phyloP scores from a whole-genome alignment of 2,113 vertebrate species.

The Equus przewalskii region DNA sequence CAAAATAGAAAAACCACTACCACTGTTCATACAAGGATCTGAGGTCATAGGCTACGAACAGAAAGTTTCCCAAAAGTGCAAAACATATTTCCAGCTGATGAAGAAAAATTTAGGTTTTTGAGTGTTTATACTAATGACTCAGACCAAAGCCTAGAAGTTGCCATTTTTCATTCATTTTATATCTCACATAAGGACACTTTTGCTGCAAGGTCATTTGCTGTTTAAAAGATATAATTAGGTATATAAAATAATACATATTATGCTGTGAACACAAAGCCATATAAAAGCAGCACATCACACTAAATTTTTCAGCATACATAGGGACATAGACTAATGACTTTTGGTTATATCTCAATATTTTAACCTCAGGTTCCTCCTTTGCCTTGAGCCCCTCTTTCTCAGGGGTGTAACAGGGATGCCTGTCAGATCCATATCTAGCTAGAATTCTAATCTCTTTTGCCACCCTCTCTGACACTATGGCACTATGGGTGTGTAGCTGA shows the following conservation, averaged over 20 bases:
- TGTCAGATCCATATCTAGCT: neutral
- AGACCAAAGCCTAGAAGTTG: neutral
- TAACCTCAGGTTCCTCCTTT: conserved; percentile 18
- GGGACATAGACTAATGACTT: neutral
- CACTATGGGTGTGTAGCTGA: neutral
- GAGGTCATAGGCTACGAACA: neutral
- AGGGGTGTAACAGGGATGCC: neutral
- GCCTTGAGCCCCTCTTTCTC: neutral
- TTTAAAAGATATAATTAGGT: neutral
- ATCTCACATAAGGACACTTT: neutral
- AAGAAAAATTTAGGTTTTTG: neutral
- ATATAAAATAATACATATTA: neutral
- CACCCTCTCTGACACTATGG: neutral
- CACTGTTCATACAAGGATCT: neutral
- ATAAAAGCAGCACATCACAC: neutral
- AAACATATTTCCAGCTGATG: neutral
- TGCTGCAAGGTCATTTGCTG: neutral
- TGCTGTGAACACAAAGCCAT: conserved; percentile 24
- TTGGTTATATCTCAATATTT: neutral
- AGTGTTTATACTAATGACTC: neutral
- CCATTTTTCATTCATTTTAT: conserved; percentile 5
- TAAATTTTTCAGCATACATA: neutral
- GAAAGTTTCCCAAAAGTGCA: neutral
- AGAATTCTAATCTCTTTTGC: neutral
- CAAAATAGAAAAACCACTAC: neutral